A percentile compares a stretch with the other conserved stretches of the same genome.
Evolutionary conservation across 2,113 vertebrate species (phyloP).

Genomic region (Brachyhypopomus gauderio): DNA sequence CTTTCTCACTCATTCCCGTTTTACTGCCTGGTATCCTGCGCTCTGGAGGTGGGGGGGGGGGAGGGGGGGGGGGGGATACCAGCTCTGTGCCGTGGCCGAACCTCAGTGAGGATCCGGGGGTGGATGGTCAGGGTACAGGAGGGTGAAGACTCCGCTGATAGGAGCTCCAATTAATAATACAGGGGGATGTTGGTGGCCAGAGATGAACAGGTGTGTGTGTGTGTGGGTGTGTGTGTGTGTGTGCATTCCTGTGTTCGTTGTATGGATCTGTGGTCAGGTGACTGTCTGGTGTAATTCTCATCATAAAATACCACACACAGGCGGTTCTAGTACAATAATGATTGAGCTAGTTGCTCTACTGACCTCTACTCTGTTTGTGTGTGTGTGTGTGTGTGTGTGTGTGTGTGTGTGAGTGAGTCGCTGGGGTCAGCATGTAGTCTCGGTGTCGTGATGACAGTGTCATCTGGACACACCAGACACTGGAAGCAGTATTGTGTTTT

Average conservation of each 20-base stretch:
- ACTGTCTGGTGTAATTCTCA: too few species aligned
- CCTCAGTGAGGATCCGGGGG: not conserved
- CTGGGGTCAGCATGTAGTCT: not conserved
- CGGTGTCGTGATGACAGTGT: not conserved
- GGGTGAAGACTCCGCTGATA: not conserved
- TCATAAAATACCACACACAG: too few species aligned
- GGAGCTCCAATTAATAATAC: slow-evolving; percentile 35
- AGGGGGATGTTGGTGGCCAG: slow-evolving; percentile 5
- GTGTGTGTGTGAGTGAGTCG: not conserved
- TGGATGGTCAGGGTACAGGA: not conserved
- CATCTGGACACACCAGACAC: not conserved
- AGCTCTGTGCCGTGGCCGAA: too few species aligned
- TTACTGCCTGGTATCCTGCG: not conserved
- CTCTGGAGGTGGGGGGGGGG: too few species aligned
- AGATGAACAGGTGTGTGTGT: slow-evolving; percentile 19
- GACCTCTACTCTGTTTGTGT: not conserved
- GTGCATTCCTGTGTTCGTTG: too few species aligned
- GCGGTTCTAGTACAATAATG: too few species aligned
- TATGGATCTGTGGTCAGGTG: not conserved
- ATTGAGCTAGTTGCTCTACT: too few species aligned
- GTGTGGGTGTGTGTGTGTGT: slow-evolving; percentile 3
- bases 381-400: slow-evolving; percentile 26
- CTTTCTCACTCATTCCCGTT: not conserved
- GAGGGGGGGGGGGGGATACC: not conserved
- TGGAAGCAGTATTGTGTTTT: too few species aligned